Base-by-base conservation (phyloP, 2,888 invertebrate genomes). In the Tetragonula carbonaria region DNA sequence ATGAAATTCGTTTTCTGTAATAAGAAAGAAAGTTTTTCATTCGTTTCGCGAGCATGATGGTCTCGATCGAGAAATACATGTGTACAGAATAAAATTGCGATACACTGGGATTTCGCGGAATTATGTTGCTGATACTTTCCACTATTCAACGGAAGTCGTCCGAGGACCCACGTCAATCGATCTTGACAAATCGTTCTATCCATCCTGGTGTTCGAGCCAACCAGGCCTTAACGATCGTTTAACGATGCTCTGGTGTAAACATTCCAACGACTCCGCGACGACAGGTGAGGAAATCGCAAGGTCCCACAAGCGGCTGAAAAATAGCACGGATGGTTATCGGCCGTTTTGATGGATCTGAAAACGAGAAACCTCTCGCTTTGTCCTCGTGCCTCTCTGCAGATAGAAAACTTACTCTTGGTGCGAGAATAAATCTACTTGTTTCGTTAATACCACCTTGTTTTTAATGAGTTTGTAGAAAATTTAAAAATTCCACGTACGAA, bases 161-260 rank as follows among this genome's bases (percentile, higher is more conserved):
- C 18, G 53, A 82, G 84, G 84, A 87, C 84, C 81, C 78, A 80
- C 74, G 84, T 90, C 87, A 88, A 33, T 74, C 65, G 84, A 74
- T 85, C 84, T 84, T 90, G 89, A 89, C 86, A 89, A 89, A 89
- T 89, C 84, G 87, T 87, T 82, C 80, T 76, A 84, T 81, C 78
- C 83, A 81, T 74, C 82, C 82, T 62, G 45, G 65, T 51, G 74
- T 86, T 78, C 70, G 77, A 68, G 65, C 79, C 67, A 79, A 84
- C 80, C 78, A 87, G 79, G 75, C 68, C 67, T 90, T 89, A 88
- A 89, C 85, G 89, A 89, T 90, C 85, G 85, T 89, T 89, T 89
- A 87, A 89, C 82, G 90, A 89, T 88, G 84, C 82, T 74, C 62
- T 68, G 78, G 68, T 80, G 75, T 80, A 80, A 90, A 84, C 82